A percentile compares a stretch with the other conserved stretches of the same genome.
phyloP scores from a whole-genome alignment of 2,113 vertebrate species.

The Orientallactaga bullata region DNA sequence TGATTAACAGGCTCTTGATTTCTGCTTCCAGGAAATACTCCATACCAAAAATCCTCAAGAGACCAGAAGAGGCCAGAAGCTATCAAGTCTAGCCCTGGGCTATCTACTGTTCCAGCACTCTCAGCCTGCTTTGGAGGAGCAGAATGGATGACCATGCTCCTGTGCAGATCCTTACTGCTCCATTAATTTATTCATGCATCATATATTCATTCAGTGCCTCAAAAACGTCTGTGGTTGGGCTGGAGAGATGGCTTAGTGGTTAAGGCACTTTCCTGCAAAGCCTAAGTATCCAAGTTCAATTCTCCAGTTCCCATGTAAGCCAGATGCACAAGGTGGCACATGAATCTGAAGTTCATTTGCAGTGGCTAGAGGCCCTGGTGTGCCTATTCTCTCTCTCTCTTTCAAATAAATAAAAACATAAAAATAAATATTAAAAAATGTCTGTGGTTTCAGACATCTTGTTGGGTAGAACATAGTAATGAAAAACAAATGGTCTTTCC shows the following conservation, averaged over 20 bases:
- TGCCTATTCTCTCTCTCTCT: too few species aligned
- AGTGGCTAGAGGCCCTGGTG: too few species aligned
- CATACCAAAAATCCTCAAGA: not conserved
- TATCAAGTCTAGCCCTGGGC: not conserved
- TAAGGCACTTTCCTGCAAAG: too few species aligned
- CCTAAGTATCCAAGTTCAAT: too few species aligned
- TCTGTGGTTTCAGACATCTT: not conserved
- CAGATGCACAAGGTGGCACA: too few species aligned
- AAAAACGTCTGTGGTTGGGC: not conserved
- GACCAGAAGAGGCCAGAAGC: not conserved
- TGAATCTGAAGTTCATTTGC: too few species aligned
- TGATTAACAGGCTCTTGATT: not conserved
- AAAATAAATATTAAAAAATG: too few species aligned
- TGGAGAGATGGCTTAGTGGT: too few species aligned
- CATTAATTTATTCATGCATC: not conserved
- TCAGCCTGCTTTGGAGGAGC: not conserved
- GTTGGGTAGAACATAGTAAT: not conserved
- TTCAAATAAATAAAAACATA: too few species aligned
- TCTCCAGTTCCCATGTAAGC: too few species aligned
- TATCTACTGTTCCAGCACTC: not conserved
- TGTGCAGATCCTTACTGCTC: not conserved
- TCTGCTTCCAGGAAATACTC: slow-evolving; percentile 23
- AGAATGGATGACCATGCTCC: too few species aligned
- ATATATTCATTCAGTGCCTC: not conserved
- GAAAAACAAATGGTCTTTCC: not conserved